Base-by-base conservation (phyloP, 2,113 vertebrate genomes). In the Enhydra lutris region DNA sequence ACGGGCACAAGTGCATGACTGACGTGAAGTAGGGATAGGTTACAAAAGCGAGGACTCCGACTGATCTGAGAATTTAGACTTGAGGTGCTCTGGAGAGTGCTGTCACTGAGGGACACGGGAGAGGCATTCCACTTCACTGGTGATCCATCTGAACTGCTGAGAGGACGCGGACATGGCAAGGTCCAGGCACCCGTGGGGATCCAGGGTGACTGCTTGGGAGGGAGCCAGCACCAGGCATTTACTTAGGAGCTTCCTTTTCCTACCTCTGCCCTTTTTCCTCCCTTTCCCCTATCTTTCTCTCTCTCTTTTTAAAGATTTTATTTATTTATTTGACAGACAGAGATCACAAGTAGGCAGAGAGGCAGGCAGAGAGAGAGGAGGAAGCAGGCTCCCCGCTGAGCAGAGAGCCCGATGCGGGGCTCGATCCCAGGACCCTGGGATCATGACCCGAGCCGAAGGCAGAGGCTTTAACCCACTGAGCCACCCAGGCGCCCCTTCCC, bases 11-110 rank as follows among this genome's bases (percentile, higher is more conserved):
- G 3, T 20, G 34, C 12, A 9, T 79, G 79, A 89, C 52, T 93
- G 83, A 94, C 78, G 26, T 93, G 29, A 96, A 69, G 50, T 4
- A 79, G 52, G 4, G n/a, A 55, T 0, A 92, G 61, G 55, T 23
- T 87, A 15, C 86, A 94, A 92, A 84, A 82, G 63, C 9, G 12
- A 90, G 47, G 45, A 87, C 12, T 83, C 17, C 4, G 85, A 90
- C 42, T 47, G 39, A 96, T 91, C 52, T 90, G 61, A 93, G 76
- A n/a, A 88, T 47, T 87, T 52, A 91, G 76, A 93, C 26, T 59
- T 74, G 36, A 92, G 52, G 47, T n/a, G 23, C 95, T 24, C 89
- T 15, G 69, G 23, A 89, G 12, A 94, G 8, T 89, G 20, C 45
- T 67, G 20, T 52, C 71, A 65, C 63, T 21, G 59, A 50, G 47